Percentiles rank a stretch among this genome's conserved stretches.
Conservation (phyloP, 2,888 invertebrate genomes). For the Apeira syringaria region DNA sequence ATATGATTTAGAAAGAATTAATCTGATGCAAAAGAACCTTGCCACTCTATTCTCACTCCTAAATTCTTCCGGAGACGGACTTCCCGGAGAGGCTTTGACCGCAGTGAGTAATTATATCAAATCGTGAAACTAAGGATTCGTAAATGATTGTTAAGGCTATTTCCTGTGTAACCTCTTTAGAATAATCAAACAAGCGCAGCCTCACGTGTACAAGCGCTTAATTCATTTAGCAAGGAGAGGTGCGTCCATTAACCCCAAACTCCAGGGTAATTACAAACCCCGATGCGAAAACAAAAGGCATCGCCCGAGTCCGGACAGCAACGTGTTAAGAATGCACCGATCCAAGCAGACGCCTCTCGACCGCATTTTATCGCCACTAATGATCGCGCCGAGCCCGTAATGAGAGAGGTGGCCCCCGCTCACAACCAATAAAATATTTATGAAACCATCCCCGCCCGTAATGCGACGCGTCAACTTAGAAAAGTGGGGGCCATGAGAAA, state of each 20-base stretch:
- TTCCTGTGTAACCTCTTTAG: conserved; percentile 7
- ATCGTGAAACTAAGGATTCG: not conserved
- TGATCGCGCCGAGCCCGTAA: conserved; percentile 66
- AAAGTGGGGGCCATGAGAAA: conserved; percentile 43
- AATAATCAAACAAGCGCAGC: conserved; percentile 14
- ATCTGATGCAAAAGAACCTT: no score
- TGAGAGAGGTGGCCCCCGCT: conserved; percentile 63
- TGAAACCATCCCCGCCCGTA: conserved; percentile 69
- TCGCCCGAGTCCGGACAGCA: conserved; percentile 27
- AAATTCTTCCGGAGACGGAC: no score
- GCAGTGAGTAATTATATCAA: no score
- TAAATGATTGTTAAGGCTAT: not conserved
- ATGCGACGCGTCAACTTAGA: conserved; percentile 68
- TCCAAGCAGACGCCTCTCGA: conserved; percentile 40
- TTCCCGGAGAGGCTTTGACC: no score
- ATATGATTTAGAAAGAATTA: no score
- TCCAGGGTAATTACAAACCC: conserved; percentile 51
- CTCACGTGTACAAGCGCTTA: conserved; percentile 12
- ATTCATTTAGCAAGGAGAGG: conserved; percentile 16
- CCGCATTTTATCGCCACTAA: conserved; percentile 78
- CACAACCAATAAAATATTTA: conserved; percentile 78
- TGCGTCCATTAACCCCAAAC: conserved; percentile 42
- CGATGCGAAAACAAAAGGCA: conserved; percentile 56
- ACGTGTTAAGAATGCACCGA: conserved; percentile 56
- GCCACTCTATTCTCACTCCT: no score